Evolutionary conservation across 2,797 vertebrate species (phyloP).

Genomic region (Florisuga fusca): DNA sequence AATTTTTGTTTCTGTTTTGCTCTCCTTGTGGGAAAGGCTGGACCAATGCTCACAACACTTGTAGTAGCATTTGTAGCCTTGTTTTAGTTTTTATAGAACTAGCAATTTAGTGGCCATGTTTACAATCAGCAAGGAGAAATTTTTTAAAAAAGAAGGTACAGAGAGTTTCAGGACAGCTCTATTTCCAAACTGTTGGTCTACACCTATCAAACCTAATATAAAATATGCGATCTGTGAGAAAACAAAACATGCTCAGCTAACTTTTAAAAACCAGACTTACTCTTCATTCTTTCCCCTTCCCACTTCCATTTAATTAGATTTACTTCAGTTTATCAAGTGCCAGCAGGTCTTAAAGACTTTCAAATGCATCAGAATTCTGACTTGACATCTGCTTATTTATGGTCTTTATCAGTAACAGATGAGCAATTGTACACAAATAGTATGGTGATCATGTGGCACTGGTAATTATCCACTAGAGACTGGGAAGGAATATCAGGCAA

Average conservation of each 20-base stretch:
- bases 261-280: neutral
- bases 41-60: neutral
- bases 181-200: neutral
- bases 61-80: neutral
- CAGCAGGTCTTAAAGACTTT: neutral
- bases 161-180: conserved; percentile 20
- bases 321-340: neutral
- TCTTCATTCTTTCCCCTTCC: no score
- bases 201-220: neutral
- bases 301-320: neutral
- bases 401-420: neutral
- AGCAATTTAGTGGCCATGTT: conserved; percentile 17
- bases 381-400: neutral
- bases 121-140: conserved; percentile 52
- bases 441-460: neutral
- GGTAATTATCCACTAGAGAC: neutral
- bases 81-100: neutral
- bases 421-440: neutral
- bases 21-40: neutral
- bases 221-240: neutral
- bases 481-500: neutral
- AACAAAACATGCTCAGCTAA: neutral
- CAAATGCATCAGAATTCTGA: neutral
- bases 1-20: neutral
- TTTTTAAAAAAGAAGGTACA: conserved; percentile 41